These are phyloP conservation scores for Phyllotreta striolata DNA, from an alignment of 2,888 invertebrate species.

Conservation along the genomic window DNA sequence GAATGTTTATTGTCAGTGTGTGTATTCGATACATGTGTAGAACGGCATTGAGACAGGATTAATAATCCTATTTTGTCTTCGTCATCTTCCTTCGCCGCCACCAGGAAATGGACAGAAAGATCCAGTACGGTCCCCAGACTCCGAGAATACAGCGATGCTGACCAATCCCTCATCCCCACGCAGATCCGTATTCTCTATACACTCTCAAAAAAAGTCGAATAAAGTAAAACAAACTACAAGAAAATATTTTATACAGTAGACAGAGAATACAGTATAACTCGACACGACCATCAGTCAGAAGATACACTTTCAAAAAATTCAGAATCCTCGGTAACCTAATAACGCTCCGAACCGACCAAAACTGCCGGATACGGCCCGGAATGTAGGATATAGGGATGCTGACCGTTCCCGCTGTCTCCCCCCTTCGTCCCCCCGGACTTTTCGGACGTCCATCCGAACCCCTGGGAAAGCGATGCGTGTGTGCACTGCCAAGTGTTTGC, in stretches of 20 bases:
- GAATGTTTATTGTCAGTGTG: not conserved
- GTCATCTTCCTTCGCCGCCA: slow-evolving; percentile 26
- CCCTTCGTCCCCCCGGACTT: slow-evolving; percentile 24
- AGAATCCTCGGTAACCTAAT: not conserved
- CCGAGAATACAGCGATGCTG: slow-evolving; percentile 7
- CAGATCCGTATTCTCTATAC: not conserved
- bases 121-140: slow-evolving; percentile 8
- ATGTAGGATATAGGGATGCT: slow-evolving; percentile 33
- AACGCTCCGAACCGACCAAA: slow-evolving; percentile 19
- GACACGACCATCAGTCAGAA: too few species aligned
- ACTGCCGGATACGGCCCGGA: slow-evolving; percentile 40
- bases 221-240: too few species aligned
- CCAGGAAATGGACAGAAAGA: slow-evolving; percentile 19
- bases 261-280: too few species aligned
- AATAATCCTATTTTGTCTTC: slow-evolving; percentile 29
- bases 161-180: slow-evolving; percentile 3
- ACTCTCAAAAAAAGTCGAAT: too few species aligned
- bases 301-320: too few species aligned
- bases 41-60: slow-evolving; percentile 28
- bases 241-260: too few species aligned
- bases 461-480: slow-evolving; percentile 60
- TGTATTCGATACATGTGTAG: not conserved
- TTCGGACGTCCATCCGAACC: slow-evolving; percentile 43
- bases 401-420: slow-evolving; percentile 45
- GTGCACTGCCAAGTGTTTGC: slow-evolving; percentile 62